Percentiles rank a stretch among this genome's conserved stretches.
Conservation (phyloP, 2,888 invertebrate species). For the Trachelus tabidus region DNA sequence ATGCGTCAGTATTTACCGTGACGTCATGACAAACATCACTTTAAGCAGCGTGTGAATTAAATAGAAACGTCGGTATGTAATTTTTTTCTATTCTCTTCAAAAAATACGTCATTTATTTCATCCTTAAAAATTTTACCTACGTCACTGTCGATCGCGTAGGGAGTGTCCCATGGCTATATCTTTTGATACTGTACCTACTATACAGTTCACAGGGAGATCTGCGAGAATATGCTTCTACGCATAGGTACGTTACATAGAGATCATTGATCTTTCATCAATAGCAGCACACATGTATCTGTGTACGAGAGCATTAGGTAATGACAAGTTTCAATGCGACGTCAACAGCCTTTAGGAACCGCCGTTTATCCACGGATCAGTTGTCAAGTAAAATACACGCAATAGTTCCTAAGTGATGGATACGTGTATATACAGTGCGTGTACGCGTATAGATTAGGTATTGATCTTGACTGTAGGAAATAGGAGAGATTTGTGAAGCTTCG, state of each 20-base stretch:
- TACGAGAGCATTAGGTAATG: conserved; percentile 41
- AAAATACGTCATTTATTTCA: not conserved
- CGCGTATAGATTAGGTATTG: not conserved
- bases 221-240: not conserved
- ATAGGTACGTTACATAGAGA: not conserved
- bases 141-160: not conserved
- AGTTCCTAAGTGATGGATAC: not conserved
- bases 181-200: not conserved
- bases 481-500: not conserved
- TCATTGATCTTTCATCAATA: not conserved
- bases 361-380: not conserved
- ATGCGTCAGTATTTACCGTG: not conserved
- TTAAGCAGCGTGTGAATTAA: not conserved
- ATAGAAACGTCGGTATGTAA: not conserved
- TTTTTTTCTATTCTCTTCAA: not conserved
- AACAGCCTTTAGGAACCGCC: conserved; percentile 35
- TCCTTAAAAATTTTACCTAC: not conserved
- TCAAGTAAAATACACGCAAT: not conserved
- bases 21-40: too few species aligned
- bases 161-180: not conserved
- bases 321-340: conserved; percentile 27
- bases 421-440: not conserved
- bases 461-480: not conserved
- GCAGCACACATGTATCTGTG: conserved; percentile 21
- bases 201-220: not conserved